A percentile compares a stretch with the other conserved stretches of the same genome.
Evolutionary conservation across 1,140 invertebrate species (phyloP).

Genomic region (Drosophila tani): DNA sequence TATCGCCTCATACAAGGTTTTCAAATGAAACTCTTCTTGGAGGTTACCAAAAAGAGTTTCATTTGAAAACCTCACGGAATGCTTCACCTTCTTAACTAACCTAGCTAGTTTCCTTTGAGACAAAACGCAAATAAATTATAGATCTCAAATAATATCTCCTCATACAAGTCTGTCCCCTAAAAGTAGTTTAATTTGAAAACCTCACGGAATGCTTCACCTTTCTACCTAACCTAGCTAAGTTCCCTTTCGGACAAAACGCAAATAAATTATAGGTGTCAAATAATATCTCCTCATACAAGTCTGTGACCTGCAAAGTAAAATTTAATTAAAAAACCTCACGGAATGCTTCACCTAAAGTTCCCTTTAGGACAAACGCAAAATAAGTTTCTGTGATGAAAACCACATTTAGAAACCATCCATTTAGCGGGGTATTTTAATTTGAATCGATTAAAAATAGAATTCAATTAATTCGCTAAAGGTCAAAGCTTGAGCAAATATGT

Average conservation of each 20-base stretch:
- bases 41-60: too few relatives aligned
- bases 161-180: slow-evolving; percentile 97
- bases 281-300: slow-evolving; percentile 96
- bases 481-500: slow-evolving; percentile 30
- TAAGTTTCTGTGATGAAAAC: neutral
- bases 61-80: neutral
- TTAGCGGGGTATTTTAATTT: slow-evolving; percentile 16
- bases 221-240: too few relatives aligned
- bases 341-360: neutral
- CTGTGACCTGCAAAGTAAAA: slow-evolving; percentile 89
- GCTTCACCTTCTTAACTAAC: neutral
- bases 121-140: slow-evolving; percentile 86
- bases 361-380: neutral
- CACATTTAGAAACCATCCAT: slow-evolving; percentile 7
- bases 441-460: slow-evolving; percentile 33
- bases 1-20: slow-evolving; percentile 96
- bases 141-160: slow-evolving; percentile 96
- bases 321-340: too few relatives aligned
- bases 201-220: neutral
- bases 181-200: too few relatives aligned
- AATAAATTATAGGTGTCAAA: slow-evolving; percentile 93
- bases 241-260: too few relatives aligned
- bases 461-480: slow-evolving; percentile 33
- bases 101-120: too few relatives aligned
- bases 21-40: too few relatives aligned